Base-by-base conservation (phyloP, 2,888 invertebrate genomes). In the Pyrochroa serraticornis region DNA sequence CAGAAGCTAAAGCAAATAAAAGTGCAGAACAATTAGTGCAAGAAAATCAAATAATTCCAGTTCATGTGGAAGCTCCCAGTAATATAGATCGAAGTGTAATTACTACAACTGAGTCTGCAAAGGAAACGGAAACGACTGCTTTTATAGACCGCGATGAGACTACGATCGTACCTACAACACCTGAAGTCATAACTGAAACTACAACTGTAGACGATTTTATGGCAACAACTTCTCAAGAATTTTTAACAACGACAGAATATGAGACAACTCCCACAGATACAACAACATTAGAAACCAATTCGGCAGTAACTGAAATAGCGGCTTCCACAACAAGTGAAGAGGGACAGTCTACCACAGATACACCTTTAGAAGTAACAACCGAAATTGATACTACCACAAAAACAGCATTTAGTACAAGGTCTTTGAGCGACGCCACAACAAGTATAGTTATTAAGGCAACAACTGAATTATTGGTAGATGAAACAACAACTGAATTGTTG, bases 21-120 rank as follows among this genome's bases (percentile, higher is more conserved):
- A 60, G 50, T 9, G 34, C 41, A 6, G 71, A 72, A 63, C 71
- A 69, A 59, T 62, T 64, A 13, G 69, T 72, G 2, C 71, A 76
- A 58, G 77, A 77, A 67, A 76, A 76, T 52, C 71, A 73, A 58
- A 68, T 77, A 6, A 62, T 68, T 51, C 68, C 73, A 6, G 47
- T 72, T 7, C 63, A 68, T 36, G 60, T 71, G 3, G 64, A 65
- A 37, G 48, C 66, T 33, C 62, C 22, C 22, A 22, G 22, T 22
- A 22, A 43, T 42, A 43, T 35, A 35, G 30, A 37, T 10, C 30
- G 36, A 39, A 43, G 48, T 33, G 35, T 44, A 30, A 30, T 43
- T 35, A 39, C 13, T 1, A 33, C 30, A n/a, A 41, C 39, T 13
- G 22, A n/a, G n/a, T 12, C 44, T 44, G 32, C 30, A n/a, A n/a